Evolutionary conservation across 2,113 vertebrate species (phyloP), one percentile per base, ranked within the genome.

Genomic region (Bubo scandiacus): DNA sequence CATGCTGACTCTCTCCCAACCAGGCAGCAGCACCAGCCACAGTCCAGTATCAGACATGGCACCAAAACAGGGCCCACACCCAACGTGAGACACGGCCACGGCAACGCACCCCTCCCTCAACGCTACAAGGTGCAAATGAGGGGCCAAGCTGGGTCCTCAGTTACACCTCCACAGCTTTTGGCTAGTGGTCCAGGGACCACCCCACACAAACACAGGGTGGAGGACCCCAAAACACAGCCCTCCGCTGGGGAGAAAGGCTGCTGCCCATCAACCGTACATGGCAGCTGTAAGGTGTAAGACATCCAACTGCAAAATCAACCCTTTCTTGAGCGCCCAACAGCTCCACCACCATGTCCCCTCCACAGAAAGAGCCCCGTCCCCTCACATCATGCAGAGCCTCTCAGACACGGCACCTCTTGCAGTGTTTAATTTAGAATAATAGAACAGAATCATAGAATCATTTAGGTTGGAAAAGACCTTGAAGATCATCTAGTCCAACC

Each of bases 351-450:
- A 70, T 6, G 20, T 45, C 38, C 4, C 17, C 16, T 18, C 66
- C n/a, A 7, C 3, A 26, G 17, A 49, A 72, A 57, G 36, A 83
- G 71, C 34, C 20, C 16, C 25, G 10, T 12, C 11, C 15, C 5
- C 3, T 5, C 32, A 15, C 11, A 40, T 3, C 32, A 1, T 1
- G 7, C 18, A 65, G 18, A 65, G 18, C 14, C 54, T 57, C 73
- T 30, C 8, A 6, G 36, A 30, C 59, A 61, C 0, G 0, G 42
- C 51, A 86, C 10, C 12, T 55, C 49, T 43, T 0, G 0, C 0
- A 0, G 1, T n/a, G 22, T 12, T 65, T 65, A 59, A 45, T 45
- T 45, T 45, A 45, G 43, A 45, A 45, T 45, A 45, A 45, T 45
- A 45, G 43, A 45, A 45, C 43, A 45, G 43, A 45, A 45, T 18